Conservation (phyloP, 92 coral and sea anemone genomes). For the Porites rus region DNA sequence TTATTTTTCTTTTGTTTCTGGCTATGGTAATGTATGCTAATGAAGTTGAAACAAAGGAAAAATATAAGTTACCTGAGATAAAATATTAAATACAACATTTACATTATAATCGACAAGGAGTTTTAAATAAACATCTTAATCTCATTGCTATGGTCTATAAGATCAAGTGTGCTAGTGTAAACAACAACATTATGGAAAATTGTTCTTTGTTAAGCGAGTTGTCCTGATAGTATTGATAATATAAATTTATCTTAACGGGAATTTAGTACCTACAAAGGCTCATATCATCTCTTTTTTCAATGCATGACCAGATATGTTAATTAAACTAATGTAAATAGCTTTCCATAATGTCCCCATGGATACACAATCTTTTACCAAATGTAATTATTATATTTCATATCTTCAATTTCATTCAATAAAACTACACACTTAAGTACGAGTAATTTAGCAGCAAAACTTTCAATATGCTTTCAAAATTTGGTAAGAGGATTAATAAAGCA, state of each 20-base stretch:
- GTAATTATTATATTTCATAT: not conserved
- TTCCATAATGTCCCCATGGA: constrained; percentile 2
- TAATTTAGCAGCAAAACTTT: not conserved
- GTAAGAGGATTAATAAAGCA: not conserved
- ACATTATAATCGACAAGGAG: too few species aligned
- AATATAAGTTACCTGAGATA: too few species aligned
- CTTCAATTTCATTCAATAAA: not conserved
- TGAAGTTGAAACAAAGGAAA: too few species aligned
- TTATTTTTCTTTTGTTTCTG: too few species aligned
- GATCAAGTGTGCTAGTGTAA: too few species aligned
- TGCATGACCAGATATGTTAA: not conserved
- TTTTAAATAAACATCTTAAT: too few species aligned
- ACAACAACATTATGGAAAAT: too few species aligned
- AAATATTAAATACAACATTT: too few species aligned
- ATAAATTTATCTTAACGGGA: not conserved
- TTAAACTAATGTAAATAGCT: not conserved
- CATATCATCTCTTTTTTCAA: not conserved
- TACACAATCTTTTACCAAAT: not conserved
- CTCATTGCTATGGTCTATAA: too few species aligned
- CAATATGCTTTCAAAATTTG: not conserved
- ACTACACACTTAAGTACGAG: not conserved
- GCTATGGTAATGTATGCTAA: too few species aligned
- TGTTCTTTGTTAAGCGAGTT: too few species aligned
- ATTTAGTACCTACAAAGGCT: not conserved
- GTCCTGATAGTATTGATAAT: too few species aligned